Conservation (phyloP, 2,113 vertebrate genomes). For the Saguinus midas region DNA sequence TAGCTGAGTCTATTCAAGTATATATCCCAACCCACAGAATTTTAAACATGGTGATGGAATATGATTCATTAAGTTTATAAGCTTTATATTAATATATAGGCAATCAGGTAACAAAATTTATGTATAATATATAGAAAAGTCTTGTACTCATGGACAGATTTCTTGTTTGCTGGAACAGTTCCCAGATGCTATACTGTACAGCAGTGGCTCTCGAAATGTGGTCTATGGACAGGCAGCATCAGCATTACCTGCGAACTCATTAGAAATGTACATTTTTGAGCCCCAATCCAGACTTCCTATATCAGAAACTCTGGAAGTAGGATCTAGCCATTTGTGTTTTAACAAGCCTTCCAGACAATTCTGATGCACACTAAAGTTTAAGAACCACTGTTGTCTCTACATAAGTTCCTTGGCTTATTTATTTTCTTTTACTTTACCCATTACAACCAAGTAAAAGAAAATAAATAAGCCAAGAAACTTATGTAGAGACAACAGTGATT, state of each 20-base stretch:
- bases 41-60: background rate
- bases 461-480: too few species aligned
- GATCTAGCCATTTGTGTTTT: background rate
- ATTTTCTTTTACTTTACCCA: background rate
- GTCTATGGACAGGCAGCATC: background rate
- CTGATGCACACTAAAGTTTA: background rate
- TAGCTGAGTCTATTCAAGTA: background rate
- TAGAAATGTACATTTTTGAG: conserved; percentile 27
- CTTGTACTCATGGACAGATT: background rate
- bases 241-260: background rate
- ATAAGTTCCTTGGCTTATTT: too few species aligned
- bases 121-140: background rate
- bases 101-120: background rate
- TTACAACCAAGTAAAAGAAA: background rate
- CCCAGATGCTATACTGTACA: background rate
- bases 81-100: background rate
- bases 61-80: conserved; percentile 16
- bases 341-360: background rate
- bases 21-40: background rate
- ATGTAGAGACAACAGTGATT: background rate
- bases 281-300: background rate
- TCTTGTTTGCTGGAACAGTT: background rate
- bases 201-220: background rate
- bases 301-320: background rate
- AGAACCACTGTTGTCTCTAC: background rate